A percentile compares a stretch with the other conserved stretches of the same genome.
phyloP scores from a whole-genome alignment of 1,140 invertebrate genomes.

The Drosophila sturtevanti region DNA sequence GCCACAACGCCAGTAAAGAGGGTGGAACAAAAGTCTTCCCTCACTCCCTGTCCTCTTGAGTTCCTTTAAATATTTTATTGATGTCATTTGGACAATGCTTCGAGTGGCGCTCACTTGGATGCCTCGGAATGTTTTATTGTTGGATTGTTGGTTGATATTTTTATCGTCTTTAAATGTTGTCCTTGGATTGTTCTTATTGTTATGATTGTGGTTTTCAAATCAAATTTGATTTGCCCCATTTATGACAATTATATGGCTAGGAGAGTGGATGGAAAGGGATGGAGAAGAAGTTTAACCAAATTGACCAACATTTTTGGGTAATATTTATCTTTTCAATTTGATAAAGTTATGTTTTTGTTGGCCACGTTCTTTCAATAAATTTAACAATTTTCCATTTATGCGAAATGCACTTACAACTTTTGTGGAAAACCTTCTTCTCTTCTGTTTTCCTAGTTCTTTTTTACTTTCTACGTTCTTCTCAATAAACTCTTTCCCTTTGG shows the following conservation, averaged over 20 bases:
- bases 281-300: slow-evolving; percentile 19
- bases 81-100: slow-evolving; percentile 52
- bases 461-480: slow-evolving; percentile 30
- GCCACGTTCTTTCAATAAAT: slow-evolving; percentile 54
- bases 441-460: not conserved
- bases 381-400: slow-evolving; percentile 74
- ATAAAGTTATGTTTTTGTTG: slow-evolving; percentile 41
- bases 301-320: slow-evolving; percentile 49
- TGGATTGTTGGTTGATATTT: slow-evolving; percentile 45
- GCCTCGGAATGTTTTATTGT: slow-evolving; percentile 45
- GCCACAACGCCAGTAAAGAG: slow-evolving; percentile 36
- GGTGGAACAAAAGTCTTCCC: not conserved
- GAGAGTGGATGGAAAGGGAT: too few species aligned
- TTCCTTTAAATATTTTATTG: slow-evolving; percentile 72
- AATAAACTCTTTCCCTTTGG: slow-evolving; percentile 50
- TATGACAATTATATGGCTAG: slow-evolving; percentile 44
- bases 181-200: slow-evolving; percentile 14
- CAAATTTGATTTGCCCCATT: slow-evolving; percentile 66
- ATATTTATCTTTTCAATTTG: slow-evolving; percentile 69
- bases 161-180: slow-evolving; percentile 46
- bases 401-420: slow-evolving; percentile 71
- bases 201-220: slow-evolving; percentile 50
- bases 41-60: not conserved
- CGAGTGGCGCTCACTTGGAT: slow-evolving; percentile 36
- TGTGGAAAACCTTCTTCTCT: not conserved